Base-by-base conservation (phyloP, 2,113 vertebrate species). In the Atrichornis clamosus region DNA sequence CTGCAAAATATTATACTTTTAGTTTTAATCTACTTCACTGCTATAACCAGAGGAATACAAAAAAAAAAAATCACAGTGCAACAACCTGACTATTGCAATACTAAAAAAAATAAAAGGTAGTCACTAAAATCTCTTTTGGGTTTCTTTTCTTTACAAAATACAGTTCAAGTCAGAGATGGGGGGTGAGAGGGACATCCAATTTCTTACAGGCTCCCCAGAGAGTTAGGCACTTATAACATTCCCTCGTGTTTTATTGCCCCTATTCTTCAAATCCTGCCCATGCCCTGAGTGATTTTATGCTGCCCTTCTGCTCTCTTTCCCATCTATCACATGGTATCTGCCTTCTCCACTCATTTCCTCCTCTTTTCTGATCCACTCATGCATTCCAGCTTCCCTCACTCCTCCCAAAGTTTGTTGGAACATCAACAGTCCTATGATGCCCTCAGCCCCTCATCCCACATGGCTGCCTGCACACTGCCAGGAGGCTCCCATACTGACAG, bases 241-340 rank as follows among this genome's bases (percentile, higher is more conserved):
- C 75, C 56, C 46, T 94, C 65, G 75, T 53, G 72, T 94, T 94
- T 89, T 91, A 91, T 87, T 93, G 89, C 49, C 58, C 69, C 72
- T 73, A 75, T 83, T 87, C 86, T 67, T 92, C 73, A 86, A 75
- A 87, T 49, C 62, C 75, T 93, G 87, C 52, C 85, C 74, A 76
- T 76, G 28, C 44, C 46, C 42, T 87, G 59, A 13, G 59, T 56
- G 37, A 26, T 84, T 93, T 88, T 20, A 10, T 15, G 8, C 28
- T 78, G 74, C 55, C 78, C 73, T 95, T 68, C 89, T 78, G 91
- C 82, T 94, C 87, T 82, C 77, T 23, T 60, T 64, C 86, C 58
- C 73, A 87, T 96, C 88, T 82, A 91, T 95, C 90, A 93, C 84
- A 68, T 0, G 0, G 19, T 84, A 88, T 95, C 91, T 96, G 64